These are phyloP conservation scores for Macrobrachium nipponense DNA, from an alignment of 1,140 invertebrate species.

Conservation along the genomic window DNA sequence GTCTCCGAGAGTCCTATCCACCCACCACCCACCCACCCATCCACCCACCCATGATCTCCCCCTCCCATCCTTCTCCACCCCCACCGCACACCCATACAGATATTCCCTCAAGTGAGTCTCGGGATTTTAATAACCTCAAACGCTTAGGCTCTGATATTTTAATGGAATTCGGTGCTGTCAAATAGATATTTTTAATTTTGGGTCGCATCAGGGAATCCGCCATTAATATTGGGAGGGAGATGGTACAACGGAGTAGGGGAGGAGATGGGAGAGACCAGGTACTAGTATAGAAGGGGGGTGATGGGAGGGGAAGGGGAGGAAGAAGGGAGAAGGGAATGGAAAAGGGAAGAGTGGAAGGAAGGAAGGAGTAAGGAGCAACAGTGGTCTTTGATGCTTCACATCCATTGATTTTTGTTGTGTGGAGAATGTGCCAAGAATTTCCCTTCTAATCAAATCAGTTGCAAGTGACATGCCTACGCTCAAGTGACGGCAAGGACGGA, in stretches of 20 bases:
- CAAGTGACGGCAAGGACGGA: background rate
- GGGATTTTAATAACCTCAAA: constrained; percentile 37
- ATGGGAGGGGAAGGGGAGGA: background rate
- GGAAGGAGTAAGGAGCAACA: background rate
- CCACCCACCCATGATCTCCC: too few relatives aligned
- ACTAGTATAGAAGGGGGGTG: background rate
- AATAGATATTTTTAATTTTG: constrained; percentile 52
- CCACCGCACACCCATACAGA: too few relatives aligned
- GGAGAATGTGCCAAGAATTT: constrained; percentile 49
- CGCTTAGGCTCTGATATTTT: constrained; percentile 39
- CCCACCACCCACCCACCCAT: too few relatives aligned
- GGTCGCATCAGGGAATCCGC: constrained; percentile 45
- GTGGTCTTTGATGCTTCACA: constrained; percentile 32
- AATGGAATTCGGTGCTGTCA: constrained; percentile 52
- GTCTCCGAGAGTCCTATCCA: too few relatives aligned
- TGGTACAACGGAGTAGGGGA: background rate
- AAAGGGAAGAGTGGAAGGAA: background rate
- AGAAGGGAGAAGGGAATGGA: constrained; percentile 10
- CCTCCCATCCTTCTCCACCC: too few relatives aligned
- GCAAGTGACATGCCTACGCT: constrained; percentile 25
- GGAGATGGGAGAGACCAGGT: background rate
- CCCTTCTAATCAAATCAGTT: constrained; percentile 39
- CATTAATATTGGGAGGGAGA: constrained; percentile 34
- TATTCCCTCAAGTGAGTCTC: background rate
- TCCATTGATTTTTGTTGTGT: constrained; percentile 41